Conservation (phyloP, 2,797 vertebrate genomes). For the Pitangus sulphuratus region DNA sequence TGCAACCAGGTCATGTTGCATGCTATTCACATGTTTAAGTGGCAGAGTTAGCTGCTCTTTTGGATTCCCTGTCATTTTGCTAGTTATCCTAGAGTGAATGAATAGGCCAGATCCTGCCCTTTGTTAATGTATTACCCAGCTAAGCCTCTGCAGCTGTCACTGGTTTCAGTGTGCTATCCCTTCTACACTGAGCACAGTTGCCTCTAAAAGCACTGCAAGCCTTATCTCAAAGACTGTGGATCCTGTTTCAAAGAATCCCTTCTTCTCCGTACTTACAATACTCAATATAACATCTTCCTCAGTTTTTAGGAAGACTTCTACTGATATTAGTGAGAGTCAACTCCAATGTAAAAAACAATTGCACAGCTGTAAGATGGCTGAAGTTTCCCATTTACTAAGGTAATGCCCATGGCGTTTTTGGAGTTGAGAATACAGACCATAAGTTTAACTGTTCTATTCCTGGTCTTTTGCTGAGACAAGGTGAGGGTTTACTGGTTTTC, state of each 20-base stretch:
- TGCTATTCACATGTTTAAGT: not conserved
- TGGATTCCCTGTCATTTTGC: not conserved
- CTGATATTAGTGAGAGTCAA: not conserved
- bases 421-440: not conserved
- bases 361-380: not conserved
- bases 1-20: not conserved
- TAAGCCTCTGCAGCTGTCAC: not conserved
- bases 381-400: not conserved
- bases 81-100: not conserved
- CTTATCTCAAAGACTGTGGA: not conserved
- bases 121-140: not conserved
- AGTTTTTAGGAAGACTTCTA: not conserved
- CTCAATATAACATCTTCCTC: not conserved
- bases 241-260: not conserved
- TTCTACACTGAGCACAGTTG: accelerated
- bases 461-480: not conserved
- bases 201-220: not conserved
- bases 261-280: not conserved
- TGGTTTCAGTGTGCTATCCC: not conserved
- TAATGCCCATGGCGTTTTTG: not conserved
- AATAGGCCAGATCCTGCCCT: not conserved
- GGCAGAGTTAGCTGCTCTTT: not conserved
- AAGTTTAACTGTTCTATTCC: not conserved
- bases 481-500: constrained; percentile 36
- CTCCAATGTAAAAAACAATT: not conserved